Conservation (phyloP, 1,140 invertebrate genomes). For the Euschistus heros region DNA sequence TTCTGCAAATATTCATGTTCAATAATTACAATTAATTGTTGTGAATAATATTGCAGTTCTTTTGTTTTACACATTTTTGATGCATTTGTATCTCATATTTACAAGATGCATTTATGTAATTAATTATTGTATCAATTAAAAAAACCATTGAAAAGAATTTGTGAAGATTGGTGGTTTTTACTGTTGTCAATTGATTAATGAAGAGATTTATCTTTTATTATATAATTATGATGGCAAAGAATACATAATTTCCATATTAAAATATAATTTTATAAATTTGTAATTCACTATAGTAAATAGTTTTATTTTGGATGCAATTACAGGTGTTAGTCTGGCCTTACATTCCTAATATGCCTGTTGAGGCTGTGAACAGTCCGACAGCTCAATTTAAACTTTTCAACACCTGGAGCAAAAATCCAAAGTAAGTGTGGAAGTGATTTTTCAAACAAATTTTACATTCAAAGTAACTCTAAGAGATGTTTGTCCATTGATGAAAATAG, state of each 20-base stretch:
- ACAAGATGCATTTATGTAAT: too few relatives aligned
- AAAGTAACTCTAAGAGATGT: neutral
- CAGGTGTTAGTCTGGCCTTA: slow-evolving; percentile 70
- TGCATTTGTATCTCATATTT: too few relatives aligned
- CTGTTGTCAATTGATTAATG: too few relatives aligned
- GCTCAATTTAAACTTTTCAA: slow-evolving; percentile 65
- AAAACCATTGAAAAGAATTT: too few relatives aligned
- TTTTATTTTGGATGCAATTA: slow-evolving; percentile 43
- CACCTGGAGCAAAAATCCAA: slow-evolving; percentile 62
- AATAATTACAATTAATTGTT: too few relatives aligned
- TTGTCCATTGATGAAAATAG: too few relatives aligned
- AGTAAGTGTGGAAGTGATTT: slow-evolving; percentile 31
- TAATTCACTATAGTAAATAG: slow-evolving; percentile 9
- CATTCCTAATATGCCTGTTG: slow-evolving; percentile 59
- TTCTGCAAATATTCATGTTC: too few relatives aligned
- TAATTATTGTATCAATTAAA: too few relatives aligned
- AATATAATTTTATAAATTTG: neutral
- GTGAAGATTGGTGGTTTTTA: too few relatives aligned
- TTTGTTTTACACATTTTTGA: too few relatives aligned
- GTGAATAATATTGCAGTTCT: too few relatives aligned
- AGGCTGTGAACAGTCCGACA: slow-evolving; percentile 75
- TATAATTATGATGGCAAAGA: neutral
- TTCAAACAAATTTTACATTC: slow-evolving; percentile 7
- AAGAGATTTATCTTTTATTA: too few relatives aligned
- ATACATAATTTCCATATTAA: neutral